Base-by-base conservation (phyloP, 1,140 invertebrate species). In the Schmidtea mediterranea region DNA sequence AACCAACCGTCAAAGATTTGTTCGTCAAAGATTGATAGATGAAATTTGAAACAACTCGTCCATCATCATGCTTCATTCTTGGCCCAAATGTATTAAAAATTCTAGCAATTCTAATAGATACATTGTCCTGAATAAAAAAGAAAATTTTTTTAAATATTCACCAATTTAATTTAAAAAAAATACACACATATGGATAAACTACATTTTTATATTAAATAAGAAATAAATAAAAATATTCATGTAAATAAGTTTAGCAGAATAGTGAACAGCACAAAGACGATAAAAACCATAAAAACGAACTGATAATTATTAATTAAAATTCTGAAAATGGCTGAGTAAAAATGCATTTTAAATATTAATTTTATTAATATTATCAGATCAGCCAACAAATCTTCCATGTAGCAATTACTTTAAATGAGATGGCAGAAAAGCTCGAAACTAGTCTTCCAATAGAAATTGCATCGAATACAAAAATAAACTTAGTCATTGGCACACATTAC, bases 81-180 rank as follows among this genome's bases (percentile, higher is more conserved):
- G 90, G 90, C n/a, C 92, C 92, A 63, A 89, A 97, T 0, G 92
- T 98, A 61, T 98, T 98, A 61, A 98, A 98, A 54, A 98, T 97
- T n/a, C 92, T 71, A 0, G 90, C 90, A 21, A 98, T 86, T 52
- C 89, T 69, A 2, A 97, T 83, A 48, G 80, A 73, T 8, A 97
- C 79, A 40, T 82, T 79, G 62, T 95, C 87, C 65, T 72, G 46
- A 15, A 46, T 32, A 32, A 32, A 32, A 10, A 3, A 52, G 10
- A 39, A 40, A 43, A 55, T 15, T 18, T 19, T 18, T n/a, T 13
- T n/a, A 18, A 21, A 21, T 6, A 5, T 2, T 45, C 10, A 22
- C 21, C 5, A 13, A 16, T 18, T 45, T 21, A 26, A 22, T 13
- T 22, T 18, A 45, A 39, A n/a, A n/a, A n/a, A n/a, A n/a, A n/a